Base-by-base conservation (phyloP, 2,113 vertebrate species). In the Xenopus tropicalis region DNA sequence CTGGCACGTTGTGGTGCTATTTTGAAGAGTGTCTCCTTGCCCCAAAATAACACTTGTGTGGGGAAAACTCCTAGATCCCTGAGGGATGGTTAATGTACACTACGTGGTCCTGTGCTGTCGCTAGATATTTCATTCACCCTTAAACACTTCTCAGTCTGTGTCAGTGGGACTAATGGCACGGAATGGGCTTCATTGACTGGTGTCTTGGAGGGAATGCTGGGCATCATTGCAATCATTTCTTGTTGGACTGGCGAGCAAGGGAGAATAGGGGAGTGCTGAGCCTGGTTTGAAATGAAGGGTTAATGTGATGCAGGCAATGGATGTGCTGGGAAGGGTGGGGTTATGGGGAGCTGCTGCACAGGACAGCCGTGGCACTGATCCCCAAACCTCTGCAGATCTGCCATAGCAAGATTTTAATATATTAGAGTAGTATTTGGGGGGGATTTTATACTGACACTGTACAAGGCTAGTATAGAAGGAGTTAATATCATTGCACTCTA, bases 1-100 rank as follows among this genome's bases (percentile, higher is more conserved):
- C 58, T 69, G 68, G 54, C 23, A 46, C 48, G 12, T 42, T 29
- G 12, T 23, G 66, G 57, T 58, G 25, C 54, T 24, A 44, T 71
- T 29, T 20, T 12, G 16, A 48, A 48, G 22, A 62, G 37, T 25
- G 44, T 58, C 22, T 44, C 24, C 8, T 20, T 61, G 43, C 57
- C 57, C 69, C 43, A 12, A 16, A 37, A 16, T 52, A 8, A 62
- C 70, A 6, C 7, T 44, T 14, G 3, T 16, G 46, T 25, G 25
- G 37, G 42, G n/a, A 16, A 61, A 24, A 11, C 29, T 14, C 37
- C 66, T 20, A n/a, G 22, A 21, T 57, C 21, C 16, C 43, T 24
- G 25, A 3, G 43, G 56, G 29, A 22, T n/a, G 43, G 51, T 63
- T 24, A 9, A 22, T 42, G 37, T 64, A 42, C 70, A 65, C 48